phyloP scores from a whole-genome alignment of 2,888 invertebrate species.

The Synergus itoensis region DNA sequence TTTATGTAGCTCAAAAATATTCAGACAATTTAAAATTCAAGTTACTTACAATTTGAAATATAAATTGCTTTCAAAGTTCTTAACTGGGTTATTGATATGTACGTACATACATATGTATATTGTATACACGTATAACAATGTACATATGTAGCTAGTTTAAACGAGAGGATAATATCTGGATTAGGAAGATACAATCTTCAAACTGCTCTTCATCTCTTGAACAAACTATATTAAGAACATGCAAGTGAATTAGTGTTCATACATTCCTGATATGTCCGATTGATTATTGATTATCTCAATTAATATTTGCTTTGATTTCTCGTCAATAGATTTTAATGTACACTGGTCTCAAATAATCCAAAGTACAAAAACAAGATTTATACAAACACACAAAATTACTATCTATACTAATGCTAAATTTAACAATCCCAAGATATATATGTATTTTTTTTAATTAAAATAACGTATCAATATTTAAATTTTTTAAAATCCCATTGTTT shows the following conservation, averaged over 20 bases:
- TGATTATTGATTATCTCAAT: neutral
- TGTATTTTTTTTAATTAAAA: too few relatives aligned
- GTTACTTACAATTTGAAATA: too few relatives aligned
- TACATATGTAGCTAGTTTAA: too few relatives aligned
- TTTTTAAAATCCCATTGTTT: neutral
- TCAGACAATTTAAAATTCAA: too few relatives aligned
- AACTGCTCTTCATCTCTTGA: neutral
- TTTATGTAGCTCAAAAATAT: too few relatives aligned
- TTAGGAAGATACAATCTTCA: neutral
- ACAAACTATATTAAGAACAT: neutral
- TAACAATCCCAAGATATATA: too few relatives aligned
- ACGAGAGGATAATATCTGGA: too few relatives aligned
- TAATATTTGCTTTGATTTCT: neutral
- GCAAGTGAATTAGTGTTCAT: neutral
- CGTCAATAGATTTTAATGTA: neutral
- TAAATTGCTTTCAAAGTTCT: neutral
- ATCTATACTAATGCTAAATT: neutral
- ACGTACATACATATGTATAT: neutral
- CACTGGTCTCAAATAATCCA: neutral
- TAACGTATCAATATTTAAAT: neutral
- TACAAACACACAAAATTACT: neutral
- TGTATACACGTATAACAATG: too few relatives aligned
- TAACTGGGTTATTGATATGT: neutral
- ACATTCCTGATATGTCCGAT: neutral
- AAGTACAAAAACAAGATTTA: neutral